These are phyloP conservation scores for Noctua janthina DNA, from an alignment of 2,888 invertebrate species.

Conservation along the genomic window DNA sequence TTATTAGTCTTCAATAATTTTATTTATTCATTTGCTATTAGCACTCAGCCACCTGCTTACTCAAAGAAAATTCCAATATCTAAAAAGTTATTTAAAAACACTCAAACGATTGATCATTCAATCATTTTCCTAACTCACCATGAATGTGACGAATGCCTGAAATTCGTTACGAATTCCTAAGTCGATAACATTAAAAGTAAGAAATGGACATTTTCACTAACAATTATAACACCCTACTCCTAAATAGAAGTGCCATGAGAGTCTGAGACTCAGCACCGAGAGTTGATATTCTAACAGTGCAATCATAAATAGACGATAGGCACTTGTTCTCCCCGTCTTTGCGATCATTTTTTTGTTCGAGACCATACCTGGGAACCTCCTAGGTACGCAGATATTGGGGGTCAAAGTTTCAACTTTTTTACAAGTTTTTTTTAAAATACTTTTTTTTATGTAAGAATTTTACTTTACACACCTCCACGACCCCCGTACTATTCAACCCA, in stretches of 20 bases:
- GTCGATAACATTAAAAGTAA: constrained; percentile 36
- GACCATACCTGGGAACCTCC: too few species aligned
- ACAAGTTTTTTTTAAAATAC: too few species aligned
- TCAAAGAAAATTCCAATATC: background rate
- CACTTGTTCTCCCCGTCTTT: too few species aligned
- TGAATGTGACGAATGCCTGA: constrained; percentile 45
- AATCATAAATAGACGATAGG: too few species aligned
- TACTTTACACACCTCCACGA: too few species aligned
- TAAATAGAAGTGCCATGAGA: background rate
- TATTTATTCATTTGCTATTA: background rate
- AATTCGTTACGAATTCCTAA: constrained; percentile 62
- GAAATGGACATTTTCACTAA: background rate
- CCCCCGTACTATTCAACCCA: too few species aligned
- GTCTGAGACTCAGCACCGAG: background rate
- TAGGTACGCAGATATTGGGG: too few species aligned
- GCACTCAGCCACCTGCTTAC: background rate
- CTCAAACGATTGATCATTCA: constrained; percentile 7
- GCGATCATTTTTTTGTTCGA: too few species aligned
- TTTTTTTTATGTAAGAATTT: too few species aligned
- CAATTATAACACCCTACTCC: background rate
- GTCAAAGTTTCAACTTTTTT: too few species aligned
- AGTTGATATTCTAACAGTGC: background rate
- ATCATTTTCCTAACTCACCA: constrained; percentile 33
- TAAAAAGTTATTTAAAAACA: constrained; percentile 2
- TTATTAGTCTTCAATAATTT: background rate